Percentiles rank a stretch among this genome's conserved stretches.
phyloP scores from a whole-genome alignment of 2,113 vertebrate genomes.

The Sinocyclocheilus anophthalmus region DNA sequence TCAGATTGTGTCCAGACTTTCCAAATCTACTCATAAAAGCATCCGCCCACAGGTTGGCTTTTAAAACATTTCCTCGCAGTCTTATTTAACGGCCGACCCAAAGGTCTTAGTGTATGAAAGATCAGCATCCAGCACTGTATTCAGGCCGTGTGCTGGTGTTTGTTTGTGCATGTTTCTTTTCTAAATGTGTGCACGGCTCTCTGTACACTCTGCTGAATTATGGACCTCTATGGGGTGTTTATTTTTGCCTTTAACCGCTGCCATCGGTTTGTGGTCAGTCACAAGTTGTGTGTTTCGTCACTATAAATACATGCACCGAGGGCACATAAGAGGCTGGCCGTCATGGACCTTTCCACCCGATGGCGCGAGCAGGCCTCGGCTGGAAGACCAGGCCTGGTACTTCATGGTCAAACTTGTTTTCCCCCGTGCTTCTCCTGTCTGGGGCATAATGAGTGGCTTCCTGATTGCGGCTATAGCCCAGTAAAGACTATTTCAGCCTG shows the following conservation, averaged over 20 bases:
- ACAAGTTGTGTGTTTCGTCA: constrained; percentile 46
- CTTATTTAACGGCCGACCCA: neutral
- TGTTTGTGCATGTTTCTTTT: neutral
- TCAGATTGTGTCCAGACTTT: neutral
- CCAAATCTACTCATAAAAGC: neutral
- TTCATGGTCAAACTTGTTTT: constrained; percentile 74
- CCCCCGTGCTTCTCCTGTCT: constrained; percentile 71
- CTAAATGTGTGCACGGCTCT: constrained; percentile 9
- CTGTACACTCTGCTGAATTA: constrained; percentile 34
- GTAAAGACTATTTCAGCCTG: constrained; percentile 78
- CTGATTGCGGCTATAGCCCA: constrained; percentile 73
- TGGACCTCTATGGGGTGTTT: constrained; percentile 49
- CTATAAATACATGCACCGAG: constrained; percentile 55
- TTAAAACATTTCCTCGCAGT: neutral
- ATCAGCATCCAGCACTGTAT: constrained; percentile 24
- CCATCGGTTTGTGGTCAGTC: constrained; percentile 48
- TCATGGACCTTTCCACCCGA: neutral
- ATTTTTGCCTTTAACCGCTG: constrained; percentile 47
- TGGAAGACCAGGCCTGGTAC: constrained; percentile 70
- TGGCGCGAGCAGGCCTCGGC: neutral
- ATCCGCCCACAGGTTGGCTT: neutral
- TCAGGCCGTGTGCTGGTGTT: neutral
- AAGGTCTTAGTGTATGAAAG: constrained; percentile 31
- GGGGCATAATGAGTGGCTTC: constrained; percentile 78
- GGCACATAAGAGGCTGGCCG: constrained; percentile 28